Percentiles rank a stretch among this genome's conserved stretches.
Evolutionary conservation across 2,888 invertebrate species (phyloP).

Genomic region (Steinernema carpocapsae): DNA sequence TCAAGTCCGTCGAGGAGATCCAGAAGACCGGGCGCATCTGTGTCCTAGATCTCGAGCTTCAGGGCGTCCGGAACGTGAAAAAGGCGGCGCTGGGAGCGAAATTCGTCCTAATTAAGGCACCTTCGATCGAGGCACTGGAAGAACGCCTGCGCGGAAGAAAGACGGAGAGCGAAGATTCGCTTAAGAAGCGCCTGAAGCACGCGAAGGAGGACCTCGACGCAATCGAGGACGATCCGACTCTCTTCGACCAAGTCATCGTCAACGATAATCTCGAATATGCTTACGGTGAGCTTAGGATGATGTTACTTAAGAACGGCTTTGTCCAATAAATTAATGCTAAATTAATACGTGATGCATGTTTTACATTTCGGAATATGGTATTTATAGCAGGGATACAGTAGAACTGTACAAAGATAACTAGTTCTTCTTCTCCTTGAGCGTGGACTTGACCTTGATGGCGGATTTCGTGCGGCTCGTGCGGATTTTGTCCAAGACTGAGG

Average conservation of each 20-base stretch:
- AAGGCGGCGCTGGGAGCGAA: slow-evolving; percentile 79
- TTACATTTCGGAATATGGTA: too few relatives aligned
- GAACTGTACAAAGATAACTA: too few relatives aligned
- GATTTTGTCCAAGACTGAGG: too few relatives aligned
- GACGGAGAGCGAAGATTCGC: slow-evolving; percentile 87
- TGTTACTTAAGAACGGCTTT: too few relatives aligned
- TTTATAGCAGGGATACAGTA: too few relatives aligned
- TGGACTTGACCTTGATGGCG: too few relatives aligned
- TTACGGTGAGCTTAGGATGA: slow-evolving; percentile 76
- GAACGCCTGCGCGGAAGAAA: slow-evolving; percentile 76
- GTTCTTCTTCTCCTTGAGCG: too few relatives aligned
- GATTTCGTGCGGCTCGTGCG: too few relatives aligned
- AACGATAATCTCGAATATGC: slow-evolving; percentile 84
- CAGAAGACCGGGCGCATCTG: slow-evolving; percentile 77
- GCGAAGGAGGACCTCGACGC: slow-evolving; percentile 84
- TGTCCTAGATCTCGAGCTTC: slow-evolving; percentile 89
- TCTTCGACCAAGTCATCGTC: slow-evolving; percentile 82
- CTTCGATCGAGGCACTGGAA: slow-evolving; percentile 57
- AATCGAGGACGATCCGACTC: slow-evolving; percentile 76
- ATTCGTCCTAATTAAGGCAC: slow-evolving; percentile 88
- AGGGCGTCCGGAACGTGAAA: slow-evolving; percentile 89
- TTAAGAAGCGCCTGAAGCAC: slow-evolving; percentile 79
- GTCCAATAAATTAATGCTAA: too few relatives aligned
- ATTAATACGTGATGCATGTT: too few relatives aligned
- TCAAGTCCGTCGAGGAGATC: neutral